These are phyloP conservation scores for Drosophila gaucha DNA, from an alignment of 2,888 invertebrate genomes.

Conservation along the genomic window DNA sequence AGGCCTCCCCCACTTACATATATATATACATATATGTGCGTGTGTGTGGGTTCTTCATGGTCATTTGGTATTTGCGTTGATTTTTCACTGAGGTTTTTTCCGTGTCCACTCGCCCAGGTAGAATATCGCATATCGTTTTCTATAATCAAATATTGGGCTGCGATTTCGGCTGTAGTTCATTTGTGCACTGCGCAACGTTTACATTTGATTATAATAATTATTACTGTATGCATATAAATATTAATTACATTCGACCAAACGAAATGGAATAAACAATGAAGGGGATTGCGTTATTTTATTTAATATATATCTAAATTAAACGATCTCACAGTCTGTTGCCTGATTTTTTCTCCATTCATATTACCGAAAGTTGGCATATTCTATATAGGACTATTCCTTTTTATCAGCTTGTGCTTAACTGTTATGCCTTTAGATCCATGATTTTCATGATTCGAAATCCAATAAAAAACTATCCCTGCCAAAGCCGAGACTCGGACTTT, in stretches of 20 bases:
- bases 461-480: no score
- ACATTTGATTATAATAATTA: conserved; percentile 36
- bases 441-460: no score
- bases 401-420: no score
- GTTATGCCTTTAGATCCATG: no score
- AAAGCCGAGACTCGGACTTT: no score
- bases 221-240: conserved; percentile 11
- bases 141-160: conserved; percentile 75
- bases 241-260: background rate
- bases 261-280: background rate
- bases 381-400: no score
- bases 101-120: conserved; percentile 14
- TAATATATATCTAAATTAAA: background rate
- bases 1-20: background rate
- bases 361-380: no score
- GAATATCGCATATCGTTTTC: conserved; percentile 53
- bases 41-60: conserved; percentile 48
- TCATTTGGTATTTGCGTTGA: conserved; percentile 76
- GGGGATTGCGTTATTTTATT: background rate
- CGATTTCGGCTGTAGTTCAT: conserved; percentile 66
- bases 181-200: conserved; percentile 36
- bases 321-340: background rate
- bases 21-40: background rate
- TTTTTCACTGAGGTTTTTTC: conserved; percentile 33
- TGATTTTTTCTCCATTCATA: no score